Evolutionary conservation across 2,797 vertebrate species (phyloP).

Genomic region (Helarctos malayanus): DNA sequence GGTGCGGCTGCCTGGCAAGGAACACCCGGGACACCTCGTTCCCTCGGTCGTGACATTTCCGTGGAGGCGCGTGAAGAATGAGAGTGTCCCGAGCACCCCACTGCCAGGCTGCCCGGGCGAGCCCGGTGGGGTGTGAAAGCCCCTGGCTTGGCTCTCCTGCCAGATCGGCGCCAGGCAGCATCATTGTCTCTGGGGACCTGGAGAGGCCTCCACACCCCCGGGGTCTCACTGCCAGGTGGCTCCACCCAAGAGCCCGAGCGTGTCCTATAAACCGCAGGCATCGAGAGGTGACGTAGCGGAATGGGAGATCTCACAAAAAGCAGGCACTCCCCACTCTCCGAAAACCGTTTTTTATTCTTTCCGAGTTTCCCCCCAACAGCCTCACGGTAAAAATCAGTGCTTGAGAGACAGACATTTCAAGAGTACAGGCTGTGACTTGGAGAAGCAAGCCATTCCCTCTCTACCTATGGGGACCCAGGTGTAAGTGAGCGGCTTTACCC

Average conservation of each 20-base stretch:
- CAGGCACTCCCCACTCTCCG: slow-evolving; percentile 39
- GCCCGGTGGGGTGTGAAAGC: background rate
- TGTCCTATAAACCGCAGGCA: background rate
- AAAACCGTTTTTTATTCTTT: slow-evolving; percentile 44
- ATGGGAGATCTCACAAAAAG: slow-evolving; percentile 31
- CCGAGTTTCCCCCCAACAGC: slow-evolving; percentile 62
- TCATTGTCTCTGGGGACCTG: background rate
- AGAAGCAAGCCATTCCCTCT: background rate
- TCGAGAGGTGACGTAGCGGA: background rate
- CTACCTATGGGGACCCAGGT: background rate
- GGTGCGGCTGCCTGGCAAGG: fast-evolving
- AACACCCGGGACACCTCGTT: background rate
- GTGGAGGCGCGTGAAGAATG: background rate
- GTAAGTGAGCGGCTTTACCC: background rate
- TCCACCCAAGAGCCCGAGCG: background rate
- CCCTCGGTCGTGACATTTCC: too few species aligned
- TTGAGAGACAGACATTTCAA: slow-evolving; percentile 34
- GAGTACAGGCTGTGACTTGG: background rate
- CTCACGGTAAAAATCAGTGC: background rate
- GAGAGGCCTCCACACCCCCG: background rate
- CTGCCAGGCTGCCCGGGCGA: background rate
- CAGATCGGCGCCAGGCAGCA: background rate
- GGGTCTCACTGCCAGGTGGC: too few species aligned
- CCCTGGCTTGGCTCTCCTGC: background rate
- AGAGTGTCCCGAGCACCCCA: background rate